Base-by-base conservation (phyloP, 2,888 invertebrate genomes). In the Ernsta delagoae region DNA sequence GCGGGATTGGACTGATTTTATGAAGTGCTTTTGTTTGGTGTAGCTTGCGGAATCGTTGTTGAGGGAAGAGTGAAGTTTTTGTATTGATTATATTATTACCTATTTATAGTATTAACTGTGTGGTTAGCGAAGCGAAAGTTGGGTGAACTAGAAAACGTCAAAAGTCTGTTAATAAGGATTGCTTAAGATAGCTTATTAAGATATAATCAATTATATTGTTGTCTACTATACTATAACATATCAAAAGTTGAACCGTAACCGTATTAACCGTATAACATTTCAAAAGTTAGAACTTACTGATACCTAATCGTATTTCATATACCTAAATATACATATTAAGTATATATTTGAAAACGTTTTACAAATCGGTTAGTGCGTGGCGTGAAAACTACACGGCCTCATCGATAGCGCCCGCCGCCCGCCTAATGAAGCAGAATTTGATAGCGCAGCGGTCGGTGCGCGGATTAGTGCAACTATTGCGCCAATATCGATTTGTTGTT, bases 341-440 rank as follows among this genome's bases (percentile, higher is more conserved):
- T 56, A 4, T 36, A n/a, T 36, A 9, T 39, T n/a, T 53, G 1
- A 11, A 63, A 70, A 70, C 57, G 66, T 71, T 67, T 57, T 56
- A 65, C 63, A 50, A 69, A 59, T 31, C 24, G 57, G 50, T 68
- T 68, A 56, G 71, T 75, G 24, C 53, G 80, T 79, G 70, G 82
- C 78, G 82, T 90, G 90, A 92, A 90, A 92, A 91, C 90, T 90
- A 89, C 86, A 81, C 80, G 80, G 83, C 78, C 78, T 77, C 79
- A 77, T 7, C 41, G 41, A 89, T 88, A 89, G 85, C 77, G 75
- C 57, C 71, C 74, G 79, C 74, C 80, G 78, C 77, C 77, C 82
- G 85, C 84, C 80, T 92, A 92, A 92, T 92, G 92, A 92, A 90
- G 83, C 83, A 90, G 92, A 92, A 92, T 82, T 75, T 81, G 92